Base-by-base conservation (phyloP, 2,113 vertebrate genomes). In the Hyperoodon ampullatus region DNA sequence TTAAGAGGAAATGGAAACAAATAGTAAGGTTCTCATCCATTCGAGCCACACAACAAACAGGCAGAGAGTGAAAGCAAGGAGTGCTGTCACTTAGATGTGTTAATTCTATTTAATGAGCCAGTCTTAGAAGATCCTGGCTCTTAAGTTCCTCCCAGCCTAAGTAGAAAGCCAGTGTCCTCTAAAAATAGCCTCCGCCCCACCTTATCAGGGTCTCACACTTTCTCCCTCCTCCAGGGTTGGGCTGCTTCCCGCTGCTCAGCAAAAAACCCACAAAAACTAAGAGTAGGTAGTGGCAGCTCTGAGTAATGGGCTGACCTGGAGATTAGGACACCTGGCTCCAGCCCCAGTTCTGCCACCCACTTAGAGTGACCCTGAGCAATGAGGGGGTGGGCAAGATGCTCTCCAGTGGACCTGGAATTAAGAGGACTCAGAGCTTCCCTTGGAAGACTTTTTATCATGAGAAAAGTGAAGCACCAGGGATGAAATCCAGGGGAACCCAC, bases 181-280 rank as follows among this genome's bases (percentile, higher is more conserved):
- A 97, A 96, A 98, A 95, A 97, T 97, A 97, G 90, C 92, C 77
- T 81, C 68, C 39, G 0, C 96, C 96, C 93, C 80, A 77, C 90
- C 96, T 98, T 98, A 98, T 98, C 97, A 95, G 94, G 55, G 92
- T 60, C 90, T 93, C 63, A 61, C 97, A 98, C 96, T 95, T 97
- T 97, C 70, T 92, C 87, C 72, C 77, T 88, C 21, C 47, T 74
- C 61, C 89, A 9, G 95, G 77, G 94, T 8, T 39, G 70, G 86
- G 88, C 60, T 16, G 50, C 53, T 80, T 50, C 55, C 42, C n/a
- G 44, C 80, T 2, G 28, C 65, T 80, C 91, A 42, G 93, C 18
- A 28, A 74, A 92, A 70, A 47, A 13, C 0, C 24, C 44, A 47
- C 47, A 68, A 81, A 68, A 50, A 11, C 16, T 15, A 28, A 33